Percentiles rank a stretch among this genome's conserved stretches.
Evolutionary conservation across 2,797 vertebrate genomes (phyloP).

Genomic region (Amblyopsis hoosieri): DNA sequence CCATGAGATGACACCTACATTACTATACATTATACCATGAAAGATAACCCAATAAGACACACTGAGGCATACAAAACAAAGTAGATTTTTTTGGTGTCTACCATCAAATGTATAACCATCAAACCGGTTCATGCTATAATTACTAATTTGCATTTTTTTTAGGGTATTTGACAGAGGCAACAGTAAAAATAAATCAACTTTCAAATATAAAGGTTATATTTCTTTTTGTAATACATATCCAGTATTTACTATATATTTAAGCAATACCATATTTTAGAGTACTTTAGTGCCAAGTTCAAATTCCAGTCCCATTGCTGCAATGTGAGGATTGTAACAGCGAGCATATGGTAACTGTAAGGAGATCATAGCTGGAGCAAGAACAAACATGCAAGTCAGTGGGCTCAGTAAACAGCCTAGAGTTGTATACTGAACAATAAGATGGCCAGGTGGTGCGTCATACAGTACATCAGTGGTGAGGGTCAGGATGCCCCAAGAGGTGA

Average conservation of each 20-base stretch:
- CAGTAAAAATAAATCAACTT: neutral
- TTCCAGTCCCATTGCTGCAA: slow-evolving; percentile 63
- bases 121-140: slow-evolving; percentile 20
- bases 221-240: slow-evolving; percentile 5
- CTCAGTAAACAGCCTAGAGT: slow-evolving; percentile 41
- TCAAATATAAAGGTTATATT: neutral
- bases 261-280: slow-evolving; percentile 40
- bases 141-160: neutral
- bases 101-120: slow-evolving; percentile 28
- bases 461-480: slow-evolving; percentile 5
- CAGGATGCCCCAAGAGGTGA: neutral
- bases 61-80: slow-evolving; percentile 31
- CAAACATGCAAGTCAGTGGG: slow-evolving; percentile 52
- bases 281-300: slow-evolving; percentile 44
- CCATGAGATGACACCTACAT: slow-evolving; percentile 21
- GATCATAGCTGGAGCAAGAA: slow-evolving; percentile 59
- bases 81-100: slow-evolving; percentile 23
- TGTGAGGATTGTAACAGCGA: slow-evolving; percentile 61
- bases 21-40: neutral
- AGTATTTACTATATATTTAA: slow-evolving; percentile 30
- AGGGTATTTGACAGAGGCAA: neutral
- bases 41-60: slow-evolving; percentile 59
- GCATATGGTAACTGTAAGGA: slow-evolving; percentile 70
- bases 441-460: slow-evolving; percentile 34
- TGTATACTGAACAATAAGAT: slow-evolving; percentile 40